phyloP scores from a whole-genome alignment of 2,888 invertebrate genomes.

The Ochropleura leucogaster region DNA sequence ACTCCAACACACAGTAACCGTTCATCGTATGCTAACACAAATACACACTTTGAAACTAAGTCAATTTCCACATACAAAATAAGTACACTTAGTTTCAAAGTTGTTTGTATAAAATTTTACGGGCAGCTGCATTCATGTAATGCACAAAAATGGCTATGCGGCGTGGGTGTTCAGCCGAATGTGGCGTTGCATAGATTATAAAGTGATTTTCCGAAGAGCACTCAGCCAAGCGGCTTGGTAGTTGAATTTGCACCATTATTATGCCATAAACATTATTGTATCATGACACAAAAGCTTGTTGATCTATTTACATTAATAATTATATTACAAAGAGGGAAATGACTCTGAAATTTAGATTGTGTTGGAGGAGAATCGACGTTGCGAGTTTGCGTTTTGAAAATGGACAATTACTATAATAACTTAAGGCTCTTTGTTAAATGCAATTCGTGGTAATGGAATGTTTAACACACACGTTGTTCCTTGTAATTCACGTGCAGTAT shows the following conservation, averaged over 20 bases:
- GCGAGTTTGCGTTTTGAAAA: slow-evolving; percentile 23
- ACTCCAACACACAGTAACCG: slow-evolving; percentile 31
- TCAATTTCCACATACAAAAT: slow-evolving; percentile 54
- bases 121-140: slow-evolving; percentile 64
- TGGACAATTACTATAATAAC: slow-evolving; percentile 15
- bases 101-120: slow-evolving; percentile 69
- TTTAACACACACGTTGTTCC: slow-evolving; percentile 24
- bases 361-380: slow-evolving; percentile 8
- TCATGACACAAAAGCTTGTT: slow-evolving; percentile 62
- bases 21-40: slow-evolving; percentile 39
- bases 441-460: slow-evolving; percentile 38
- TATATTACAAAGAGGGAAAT: slow-evolving; percentile 34
- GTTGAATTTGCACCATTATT: slow-evolving; percentile 73
- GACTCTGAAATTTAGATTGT: slow-evolving; percentile 28
- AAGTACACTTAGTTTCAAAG: slow-evolving; percentile 58
- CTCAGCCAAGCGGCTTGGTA: slow-evolving; percentile 69
- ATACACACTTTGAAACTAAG: slow-evolving; percentile 50
- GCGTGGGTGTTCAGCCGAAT: slow-evolving; percentile 62
- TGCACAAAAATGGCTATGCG: slow-evolving; percentile 77
- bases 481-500: slow-evolving; percentile 21
- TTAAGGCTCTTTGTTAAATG: slow-evolving; percentile 15
- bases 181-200: slow-evolving; percentile 79
- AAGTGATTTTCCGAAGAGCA: slow-evolving; percentile 84
- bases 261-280: slow-evolving; percentile 70
- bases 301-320: slow-evolving; percentile 58